Percentiles rank a stretch among this genome's conserved stretches.
These are phyloP conservation scores for Littorina saxatilis DNA, from an alignment of 1,140 invertebrate species.

Conservation along the genomic window DNA sequence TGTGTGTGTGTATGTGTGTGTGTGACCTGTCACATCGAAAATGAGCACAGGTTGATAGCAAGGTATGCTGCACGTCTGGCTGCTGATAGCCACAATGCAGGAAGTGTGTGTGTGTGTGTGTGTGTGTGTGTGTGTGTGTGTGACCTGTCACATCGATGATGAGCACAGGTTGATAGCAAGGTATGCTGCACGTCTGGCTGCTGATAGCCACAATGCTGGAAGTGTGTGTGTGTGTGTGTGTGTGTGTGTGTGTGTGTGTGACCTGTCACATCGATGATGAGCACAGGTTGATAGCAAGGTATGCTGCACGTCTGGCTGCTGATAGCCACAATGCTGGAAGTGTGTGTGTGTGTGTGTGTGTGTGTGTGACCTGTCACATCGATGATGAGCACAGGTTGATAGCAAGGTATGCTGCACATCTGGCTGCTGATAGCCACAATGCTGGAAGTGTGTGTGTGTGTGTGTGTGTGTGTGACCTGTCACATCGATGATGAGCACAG, in stretches of 20 bases:
- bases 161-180: slow-evolving; percentile 97
- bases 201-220: slow-evolving; percentile 89
- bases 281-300: slow-evolving; percentile 95
- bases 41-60: slow-evolving; percentile 97
- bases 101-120: slow-evolving; percentile 78
- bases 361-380: slow-evolving; percentile 69
- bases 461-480: too few relatives aligned
- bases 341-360: slow-evolving; percentile 52
- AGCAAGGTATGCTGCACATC: slow-evolving; percentile 93
- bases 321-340: slow-evolving; percentile 90
- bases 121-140: slow-evolving; percentile 23
- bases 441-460: too few relatives aligned
- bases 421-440: too few relatives aligned
- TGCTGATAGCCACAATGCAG: slow-evolving; percentile 87
- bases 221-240: slow-evolving; percentile 72
- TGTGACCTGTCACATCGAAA: slow-evolving; percentile 84
- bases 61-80: slow-evolving; percentile 95
- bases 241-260: slow-evolving; percentile 24
- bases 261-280: slow-evolving; percentile 90
- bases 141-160: slow-evolving; percentile 85
- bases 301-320: slow-evolving; percentile 91
- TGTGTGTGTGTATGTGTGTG: too few relatives aligned
- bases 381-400: slow-evolving; percentile 98
- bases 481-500: slow-evolving; percentile 94
- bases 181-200: slow-evolving; percentile 93